Base-by-base conservation (phyloP, 1,140 invertebrate genomes). In the Solenopsis invicta region DNA sequence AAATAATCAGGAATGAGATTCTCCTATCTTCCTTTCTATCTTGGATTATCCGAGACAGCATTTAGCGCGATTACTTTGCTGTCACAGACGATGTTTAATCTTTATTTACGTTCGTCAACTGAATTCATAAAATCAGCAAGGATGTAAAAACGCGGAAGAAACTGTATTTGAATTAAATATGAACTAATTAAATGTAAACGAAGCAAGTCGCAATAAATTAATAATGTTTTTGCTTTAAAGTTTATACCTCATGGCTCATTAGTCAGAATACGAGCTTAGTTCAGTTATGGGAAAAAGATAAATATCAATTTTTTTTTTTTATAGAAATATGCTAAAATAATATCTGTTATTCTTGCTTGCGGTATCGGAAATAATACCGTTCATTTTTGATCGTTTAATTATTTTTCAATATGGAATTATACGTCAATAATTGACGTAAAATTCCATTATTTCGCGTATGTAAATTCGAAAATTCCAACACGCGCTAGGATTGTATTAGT, bases 51-150 rank as follows among this genome's bases (percentile, higher is more conserved):
- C 10, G 1, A 66, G 16, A 66, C 24, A 52, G 13, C 50, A 29
- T 78, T 24, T 18, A 48, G 21, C 24, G 0, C 18, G 48, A 41
- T 80, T 69, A 48, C 12, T 50, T 66, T 4, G 24, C 75, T 66
- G 45, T 78, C 61, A 48, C 16, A 66, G 10, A 64, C 67, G 18
- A 69, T 54, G 13, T 80, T 69, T 78, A 45, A 78, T 66, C 5
- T 80, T 80, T 13, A 13, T 67, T 48, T 77, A 62, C 24, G 5
- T 77, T 80, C n/a, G 64, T 69, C 34, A 54, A 21, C 16, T n/a
- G 48, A 50, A 18, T 77, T 18, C 18, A 13, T 52, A 66, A 66
- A 64, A 66, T 10, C 12, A 1, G 10, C n/a, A 50, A 29, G 13
- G 12, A 9, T 59, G 21, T 41, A 1, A 34, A 66, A 64, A 24